phyloP scores from a whole-genome alignment of 1,140 invertebrate species.

The Sogatella furcifera region DNA sequence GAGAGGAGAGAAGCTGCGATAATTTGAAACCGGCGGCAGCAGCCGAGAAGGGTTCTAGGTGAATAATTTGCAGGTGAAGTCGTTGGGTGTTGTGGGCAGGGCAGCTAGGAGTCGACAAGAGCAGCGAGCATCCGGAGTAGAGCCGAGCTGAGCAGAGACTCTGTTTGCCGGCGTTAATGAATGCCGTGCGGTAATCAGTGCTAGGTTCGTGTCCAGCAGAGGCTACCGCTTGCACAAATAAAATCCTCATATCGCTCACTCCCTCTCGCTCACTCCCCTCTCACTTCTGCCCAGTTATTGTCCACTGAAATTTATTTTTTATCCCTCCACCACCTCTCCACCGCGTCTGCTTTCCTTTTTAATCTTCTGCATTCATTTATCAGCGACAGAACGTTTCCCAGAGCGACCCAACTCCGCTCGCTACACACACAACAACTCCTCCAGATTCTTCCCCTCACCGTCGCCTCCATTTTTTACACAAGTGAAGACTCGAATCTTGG shows the following conservation, averaged over 20 bases:
- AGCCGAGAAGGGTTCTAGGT: too few relatives aligned
- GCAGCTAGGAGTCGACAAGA: too few relatives aligned
- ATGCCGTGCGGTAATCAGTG: not conserved
- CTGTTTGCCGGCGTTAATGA: slow-evolving; percentile 1
- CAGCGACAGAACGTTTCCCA: not conserved
- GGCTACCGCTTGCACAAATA: not conserved
- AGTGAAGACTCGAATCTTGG: too few relatives aligned
- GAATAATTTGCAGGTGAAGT: slow-evolving; percentile 1
- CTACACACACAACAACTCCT: too few relatives aligned
- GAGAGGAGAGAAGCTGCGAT: not conserved
- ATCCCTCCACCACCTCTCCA: not conserved
- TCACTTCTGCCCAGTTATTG: not conserved
- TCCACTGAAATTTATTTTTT: slow-evolving; percentile 4
- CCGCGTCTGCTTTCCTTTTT: not conserved
- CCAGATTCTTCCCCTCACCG: too few relatives aligned
- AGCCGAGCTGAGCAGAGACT: too few relatives aligned
- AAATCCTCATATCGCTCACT: not conserved
- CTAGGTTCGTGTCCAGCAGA: not conserved
- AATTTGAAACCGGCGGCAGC: not conserved
- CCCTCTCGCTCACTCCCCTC: not conserved
- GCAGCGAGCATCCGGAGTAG: too few relatives aligned
- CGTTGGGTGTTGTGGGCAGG: not conserved
- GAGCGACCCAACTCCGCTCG: too few relatives aligned
- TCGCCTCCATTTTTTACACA: too few relatives aligned
- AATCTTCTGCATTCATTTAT: slow-evolving; percentile 2